Conservation (phyloP, 1,140 invertebrate species). For the Pinna nobilis region DNA sequence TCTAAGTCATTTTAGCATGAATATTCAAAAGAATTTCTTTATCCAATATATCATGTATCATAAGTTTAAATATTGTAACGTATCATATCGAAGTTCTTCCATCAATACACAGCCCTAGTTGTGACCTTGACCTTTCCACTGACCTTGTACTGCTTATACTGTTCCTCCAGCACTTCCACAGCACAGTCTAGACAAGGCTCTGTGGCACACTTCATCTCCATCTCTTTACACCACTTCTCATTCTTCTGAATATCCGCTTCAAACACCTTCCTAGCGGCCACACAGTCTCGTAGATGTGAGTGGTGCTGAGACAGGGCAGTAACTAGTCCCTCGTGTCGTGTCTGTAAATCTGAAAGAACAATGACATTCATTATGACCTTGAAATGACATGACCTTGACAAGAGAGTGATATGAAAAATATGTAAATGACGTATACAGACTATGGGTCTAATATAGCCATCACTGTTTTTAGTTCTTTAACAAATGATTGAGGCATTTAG, state of each 20-base stretch:
- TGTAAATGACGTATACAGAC: no score
- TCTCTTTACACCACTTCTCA: slow-evolving; percentile 76
- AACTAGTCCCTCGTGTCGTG: slow-evolving; percentile 56
- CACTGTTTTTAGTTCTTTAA: no score
- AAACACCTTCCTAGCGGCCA: slow-evolving; percentile 69
- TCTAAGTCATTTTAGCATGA: background rate
- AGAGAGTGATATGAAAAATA: no score
- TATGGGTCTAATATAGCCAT: no score
- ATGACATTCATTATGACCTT: no score
- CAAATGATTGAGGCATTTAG: no score
- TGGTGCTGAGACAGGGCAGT: slow-evolving; percentile 65
- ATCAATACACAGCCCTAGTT: no score
- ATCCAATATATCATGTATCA: background rate
- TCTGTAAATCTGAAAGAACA: slow-evolving; percentile 52
- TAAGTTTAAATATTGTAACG: background rate
- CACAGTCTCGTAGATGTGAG: slow-evolving; percentile 82
- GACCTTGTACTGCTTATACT: slow-evolving; percentile 81
- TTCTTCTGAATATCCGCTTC: slow-evolving; percentile 74
- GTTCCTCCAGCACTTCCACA: slow-evolving; percentile 81
- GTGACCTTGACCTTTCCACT: no score
- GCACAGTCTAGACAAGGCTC: slow-evolving; percentile 61
- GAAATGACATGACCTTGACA: no score
- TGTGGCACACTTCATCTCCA: slow-evolving; percentile 78
- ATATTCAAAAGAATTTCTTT: background rate
- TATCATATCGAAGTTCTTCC: no score